Base-by-base conservation (phyloP, 2,888 invertebrate genomes). In the Rapana venosa region DNA sequence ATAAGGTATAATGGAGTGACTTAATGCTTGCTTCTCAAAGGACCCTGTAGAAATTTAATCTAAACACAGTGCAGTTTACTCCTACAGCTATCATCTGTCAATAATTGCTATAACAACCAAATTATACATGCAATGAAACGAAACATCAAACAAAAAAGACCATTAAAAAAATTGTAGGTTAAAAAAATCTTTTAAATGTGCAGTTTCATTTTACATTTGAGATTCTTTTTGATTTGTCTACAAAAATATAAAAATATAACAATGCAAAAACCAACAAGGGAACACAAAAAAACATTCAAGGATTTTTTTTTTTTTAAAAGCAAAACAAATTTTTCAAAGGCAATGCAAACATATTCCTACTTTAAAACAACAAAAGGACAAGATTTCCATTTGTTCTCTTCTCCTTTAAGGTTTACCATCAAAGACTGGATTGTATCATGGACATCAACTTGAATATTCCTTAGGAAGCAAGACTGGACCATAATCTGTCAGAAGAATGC, bases 211-310 rank as follows among this genome's bases (percentile, higher is more conserved):
- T 74, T 35, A 85, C 35, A 15, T 86, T 30, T 61, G 86, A 86
- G 86, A 86, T 86, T 86, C 86, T 35, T 66, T 86, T 66, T 86
- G 86, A 86, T 86, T 86, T 85, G 36, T 58, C 58, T 85, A 86
- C 61, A 86, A 35, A n/a, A 84, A 30, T 85, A 35, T 35, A 86
- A 61, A 61, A 66, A 35, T 32, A 11, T 26, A 61, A 58, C 30
- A 58, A 86, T 13, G 35, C 26, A 32, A 8, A 61, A 66, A 32
- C 26, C 47, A 47, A 47, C 47, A 47, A 47, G 47, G 47, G 47
- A 47, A 47, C 47, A 77, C 13, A 77, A 66, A 66, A 22, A 66
- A 26, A 66, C 4, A 66, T 66, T 66, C 26, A 26, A 66, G 26
- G 26, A 26, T 66, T 47, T 47, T 47, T 47, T 47, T 47, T 47